Base-by-base conservation (phyloP, 2,797 vertebrate genomes). In the Helicolenus hilgendorfi region DNA sequence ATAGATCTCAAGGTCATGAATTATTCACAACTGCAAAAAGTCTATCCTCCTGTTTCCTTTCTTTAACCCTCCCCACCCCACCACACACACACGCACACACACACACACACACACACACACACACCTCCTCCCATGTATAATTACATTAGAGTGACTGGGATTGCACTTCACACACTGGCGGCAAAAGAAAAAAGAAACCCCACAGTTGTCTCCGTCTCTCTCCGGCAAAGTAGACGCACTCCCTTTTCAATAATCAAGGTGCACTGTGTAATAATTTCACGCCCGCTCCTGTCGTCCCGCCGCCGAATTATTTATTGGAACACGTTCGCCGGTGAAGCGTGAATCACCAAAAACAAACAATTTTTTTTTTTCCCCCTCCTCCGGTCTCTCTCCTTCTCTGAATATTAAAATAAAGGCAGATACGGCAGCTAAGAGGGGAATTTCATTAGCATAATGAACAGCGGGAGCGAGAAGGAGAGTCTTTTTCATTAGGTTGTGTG, bases 381-480 rank as follows among this genome's bases (percentile, higher is more conserved):
- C 41, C 2, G 2, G 70, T 72, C 60, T 69, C 56, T 81, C 6
- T 79, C 59, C 82, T 78, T 86, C 83, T 76, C 67, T 88, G 79
- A 91, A 89, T 94, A 91, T 94, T 91, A 86, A 87, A 90, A 86
- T 83, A 83, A 84, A 77, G 56, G 72, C 65, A 89, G 84, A 92
- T 82, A 72, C 15, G 59, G 75, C 70, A 26, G 67, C 88, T 92
- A 88, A 92, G 91, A 83, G 84, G 72, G 24, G 83, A 82, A 81
- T 89, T 79, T 73, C 62, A 94, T 95, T 94, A 93, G 79, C 92
- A 95, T 94, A 95, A 93, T 91, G 85, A 95, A 83, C 78, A 91
- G 78, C 80, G 58, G 88, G 68, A 87, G 77, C 1, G 38, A 84
- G 75, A 53, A 85, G 77, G 64, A 73, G 83, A 72, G 82, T 69